phyloP scores from a whole-genome alignment of 2,888 invertebrate species.

The Leuctra nigra region DNA sequence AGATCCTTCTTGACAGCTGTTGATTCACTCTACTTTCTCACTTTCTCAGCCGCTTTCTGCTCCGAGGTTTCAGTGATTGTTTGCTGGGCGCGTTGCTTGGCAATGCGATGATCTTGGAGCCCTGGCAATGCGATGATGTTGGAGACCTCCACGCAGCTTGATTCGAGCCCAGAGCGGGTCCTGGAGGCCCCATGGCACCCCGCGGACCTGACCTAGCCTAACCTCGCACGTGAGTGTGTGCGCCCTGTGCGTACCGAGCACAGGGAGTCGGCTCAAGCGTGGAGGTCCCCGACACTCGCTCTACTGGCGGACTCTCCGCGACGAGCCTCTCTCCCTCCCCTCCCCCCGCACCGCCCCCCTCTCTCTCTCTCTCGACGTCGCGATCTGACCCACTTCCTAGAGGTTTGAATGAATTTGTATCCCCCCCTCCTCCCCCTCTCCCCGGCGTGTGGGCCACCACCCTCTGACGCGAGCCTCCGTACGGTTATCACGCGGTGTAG shows the following conservation, averaged over 20 bases:
- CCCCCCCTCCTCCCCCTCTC: background rate
- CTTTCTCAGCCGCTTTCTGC: too few species aligned
- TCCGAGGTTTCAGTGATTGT: too few species aligned
- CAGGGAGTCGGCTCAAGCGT: slow-evolving; percentile 3
- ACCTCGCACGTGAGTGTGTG: background rate
- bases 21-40: too few species aligned
- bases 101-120: too few species aligned
- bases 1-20: too few species aligned
- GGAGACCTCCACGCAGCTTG: slow-evolving; percentile 16
- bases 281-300: slow-evolving; percentile 29
- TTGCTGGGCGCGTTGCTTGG: too few species aligned
- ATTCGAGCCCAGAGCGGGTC: slow-evolving; percentile 16
- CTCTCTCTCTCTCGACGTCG: slow-evolving; percentile 11
- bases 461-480: too few species aligned
- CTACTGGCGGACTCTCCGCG: background rate
- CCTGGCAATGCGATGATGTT: too few species aligned
- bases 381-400: background rate
- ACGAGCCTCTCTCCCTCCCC: background rate
- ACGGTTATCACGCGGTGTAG: too few species aligned
- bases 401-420: background rate
- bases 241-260: slow-evolving; percentile 16
- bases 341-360: background rate
- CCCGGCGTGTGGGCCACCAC: background rate
- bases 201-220: slow-evolving; percentile 20
- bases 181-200: slow-evolving; percentile 22